Evolutionary conservation across 2,797 vertebrate species (phyloP).

Genomic region (Gymnodraco acuticeps): DNA sequence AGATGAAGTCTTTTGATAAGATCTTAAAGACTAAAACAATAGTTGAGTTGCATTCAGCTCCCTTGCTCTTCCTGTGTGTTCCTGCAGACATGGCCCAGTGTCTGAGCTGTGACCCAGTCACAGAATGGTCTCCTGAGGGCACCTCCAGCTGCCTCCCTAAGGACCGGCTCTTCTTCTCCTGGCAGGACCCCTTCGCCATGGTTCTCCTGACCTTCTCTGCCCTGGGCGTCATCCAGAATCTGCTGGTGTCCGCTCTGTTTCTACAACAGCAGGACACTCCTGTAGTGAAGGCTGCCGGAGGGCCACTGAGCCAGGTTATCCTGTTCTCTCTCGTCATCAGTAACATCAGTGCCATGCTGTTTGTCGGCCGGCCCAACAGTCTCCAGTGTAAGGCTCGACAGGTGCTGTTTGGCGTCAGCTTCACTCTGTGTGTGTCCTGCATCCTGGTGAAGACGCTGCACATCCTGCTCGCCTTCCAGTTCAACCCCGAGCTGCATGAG

Average conservation of each 20-base stretch:
- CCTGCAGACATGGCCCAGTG: slow-evolving; percentile 90
- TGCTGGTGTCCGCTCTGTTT: slow-evolving; percentile 86
- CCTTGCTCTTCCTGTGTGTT: not conserved
- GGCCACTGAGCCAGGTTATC: slow-evolving; percentile 87
- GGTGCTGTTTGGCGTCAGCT: slow-evolving; percentile 89
- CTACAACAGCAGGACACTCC: slow-evolving; percentile 87
- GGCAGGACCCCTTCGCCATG: slow-evolving; percentile 87
- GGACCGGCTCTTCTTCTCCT: slow-evolving; percentile 83
- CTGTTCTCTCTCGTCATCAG: slow-evolving; percentile 89
- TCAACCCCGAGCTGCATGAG: slow-evolving; percentile 85
- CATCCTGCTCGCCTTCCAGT: slow-evolving; percentile 92
- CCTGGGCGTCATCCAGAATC: slow-evolving; percentile 83
- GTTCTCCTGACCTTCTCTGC: slow-evolving; percentile 83
- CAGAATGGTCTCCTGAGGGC: slow-evolving; percentile 86
- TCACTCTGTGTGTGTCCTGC: slow-evolving; percentile 90
- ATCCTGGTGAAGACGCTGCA: slow-evolving; percentile 92
- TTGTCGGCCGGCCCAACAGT: slow-evolving; percentile 85
- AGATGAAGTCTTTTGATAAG: not conserved
- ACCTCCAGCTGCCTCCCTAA: slow-evolving; percentile 85
- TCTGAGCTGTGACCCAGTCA: slow-evolving; percentile 81
- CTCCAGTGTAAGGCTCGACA: slow-evolving; percentile 88
- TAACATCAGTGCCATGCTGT: slow-evolving; percentile 87
- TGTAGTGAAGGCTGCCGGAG: slow-evolving; percentile 88
- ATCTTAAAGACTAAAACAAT: not conserved
- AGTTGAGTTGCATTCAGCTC: not conserved